Base-by-base conservation (phyloP, 2,888 invertebrate genomes). In the Acleris literana region DNA sequence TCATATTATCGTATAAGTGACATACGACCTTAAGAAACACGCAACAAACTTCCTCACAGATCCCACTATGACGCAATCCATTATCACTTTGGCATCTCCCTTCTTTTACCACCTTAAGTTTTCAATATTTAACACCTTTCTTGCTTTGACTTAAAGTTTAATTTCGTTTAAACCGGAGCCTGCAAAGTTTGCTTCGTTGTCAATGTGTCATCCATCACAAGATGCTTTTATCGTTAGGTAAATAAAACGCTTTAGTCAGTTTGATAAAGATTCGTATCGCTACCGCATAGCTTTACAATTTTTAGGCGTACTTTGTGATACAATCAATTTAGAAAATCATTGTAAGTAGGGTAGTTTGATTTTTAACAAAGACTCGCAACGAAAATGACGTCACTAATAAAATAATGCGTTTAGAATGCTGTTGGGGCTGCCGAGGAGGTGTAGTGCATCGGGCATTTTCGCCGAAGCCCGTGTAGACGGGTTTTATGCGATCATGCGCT, bases 161-260 rank as follows among this genome's bases (percentile, higher is more conserved):
- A 16, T 29, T 55, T 60, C 11, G 29, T 13, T 5, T 55, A 49
- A 44, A n/a, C 6, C 4, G 29, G 6, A 5, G n/a, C 1, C 1
- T 18, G 5, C 3, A 60, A 44, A 55, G 25, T 18, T 60, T 55
- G 64, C 43, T 9, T 22, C 18, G 29, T 20, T 55, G 60, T 60
- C 44, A 59, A 64, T 51, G 64, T 55, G 49, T 64, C 64, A 64
- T 64, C 64, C 59, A 60, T 64, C 60, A 60, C n/a, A 39, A 39
- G 53, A 59, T 55, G 64, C 64, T 64, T 64, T 64, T 60, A 64
- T 49, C 64, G 43, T n/a, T 57, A 56, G 7, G 33, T 48, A 46
- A 62, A 54, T 46, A 62, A 53, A 20, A 39, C 13, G 39, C 13
- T 39, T 39, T 13, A 13, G 39, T 39, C 39, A 39, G 39, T 11